Percentiles rank a stretch among this genome's conserved stretches.
phyloP scores from a whole-genome alignment of 2,888 invertebrate species.

The Acanthacorydalis orientalis region DNA sequence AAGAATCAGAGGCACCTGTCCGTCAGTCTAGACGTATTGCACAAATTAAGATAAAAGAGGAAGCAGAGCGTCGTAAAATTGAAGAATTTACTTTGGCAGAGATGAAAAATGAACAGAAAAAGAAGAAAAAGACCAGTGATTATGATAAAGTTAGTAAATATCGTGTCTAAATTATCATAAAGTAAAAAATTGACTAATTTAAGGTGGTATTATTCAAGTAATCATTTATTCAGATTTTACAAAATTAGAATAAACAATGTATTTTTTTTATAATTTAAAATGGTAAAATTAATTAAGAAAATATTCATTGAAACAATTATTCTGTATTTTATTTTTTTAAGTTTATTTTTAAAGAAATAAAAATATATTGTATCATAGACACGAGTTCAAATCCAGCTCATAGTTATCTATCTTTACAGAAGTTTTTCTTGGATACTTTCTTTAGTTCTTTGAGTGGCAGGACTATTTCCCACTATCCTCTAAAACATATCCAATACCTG shows the following conservation, averaged over 20 bases:
- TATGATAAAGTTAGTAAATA: constrained; percentile 14
- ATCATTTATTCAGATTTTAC: no score
- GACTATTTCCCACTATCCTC: no score
- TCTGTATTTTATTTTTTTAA: constrained; percentile 3
- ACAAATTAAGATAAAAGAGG: constrained; percentile 72
- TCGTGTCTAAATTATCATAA: constrained; percentile 5
- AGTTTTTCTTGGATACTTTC: no score
- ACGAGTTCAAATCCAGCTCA: constrained; percentile 8
- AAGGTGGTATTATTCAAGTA: background rate
- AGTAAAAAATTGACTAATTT: background rate
- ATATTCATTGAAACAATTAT: constrained; percentile 1
- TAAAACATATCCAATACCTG: no score
- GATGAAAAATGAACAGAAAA: constrained; percentile 43
- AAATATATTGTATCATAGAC: constrained; percentile 4
- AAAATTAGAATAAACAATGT: constrained; percentile 3
- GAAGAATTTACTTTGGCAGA: constrained; percentile 58
- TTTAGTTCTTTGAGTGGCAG: no score
- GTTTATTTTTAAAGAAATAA: constrained; percentile 7
- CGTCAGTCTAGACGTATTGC: constrained; percentile 74
- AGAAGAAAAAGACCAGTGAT: constrained; percentile 24
- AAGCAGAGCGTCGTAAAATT: constrained; percentile 55
- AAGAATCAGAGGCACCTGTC: constrained; percentile 38
- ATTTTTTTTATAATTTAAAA: background rate
- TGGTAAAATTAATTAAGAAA: background rate
- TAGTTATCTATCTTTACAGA: no score